phyloP scores from a whole-genome alignment of 23 tunicate genomes.

The Diplosoma virens region DNA sequence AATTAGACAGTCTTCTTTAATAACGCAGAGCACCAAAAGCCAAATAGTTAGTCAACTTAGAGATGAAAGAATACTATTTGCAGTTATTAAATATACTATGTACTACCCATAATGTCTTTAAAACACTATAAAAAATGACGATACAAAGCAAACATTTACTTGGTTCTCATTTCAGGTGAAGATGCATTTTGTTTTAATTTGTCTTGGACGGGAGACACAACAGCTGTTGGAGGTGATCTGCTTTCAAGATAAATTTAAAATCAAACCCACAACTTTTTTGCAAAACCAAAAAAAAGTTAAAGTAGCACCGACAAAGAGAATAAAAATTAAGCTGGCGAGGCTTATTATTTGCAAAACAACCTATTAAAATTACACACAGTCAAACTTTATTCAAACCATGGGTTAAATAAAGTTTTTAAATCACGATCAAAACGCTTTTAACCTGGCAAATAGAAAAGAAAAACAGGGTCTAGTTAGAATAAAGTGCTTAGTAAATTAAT shows the following conservation, averaged over 20 bases:
- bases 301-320: neutral
- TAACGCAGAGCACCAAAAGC: neutral
- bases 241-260: too few relatives aligned
- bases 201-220: constrained; percentile 24
- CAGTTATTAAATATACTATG: neutral
- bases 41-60: neutral
- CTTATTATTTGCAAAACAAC: neutral
- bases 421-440: neutral
- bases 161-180: neutral
- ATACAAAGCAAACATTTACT: neutral
- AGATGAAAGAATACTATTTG: too few relatives aligned
- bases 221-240: constrained; percentile 30
- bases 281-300: neutral
- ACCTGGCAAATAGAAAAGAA: too few relatives aligned
- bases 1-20: neutral
- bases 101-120: neutral
- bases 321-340: neutral
- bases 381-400: neutral
- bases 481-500: too few relatives aligned
- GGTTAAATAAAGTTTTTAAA: too few relatives aligned
- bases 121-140: neutral
- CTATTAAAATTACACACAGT: neutral
- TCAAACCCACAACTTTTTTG: neutral
- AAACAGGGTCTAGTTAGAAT: too few relatives aligned
- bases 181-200: neutral